Base-by-base conservation (phyloP, 2,888 invertebrate genomes). In the Xylocampa areola region DNA sequence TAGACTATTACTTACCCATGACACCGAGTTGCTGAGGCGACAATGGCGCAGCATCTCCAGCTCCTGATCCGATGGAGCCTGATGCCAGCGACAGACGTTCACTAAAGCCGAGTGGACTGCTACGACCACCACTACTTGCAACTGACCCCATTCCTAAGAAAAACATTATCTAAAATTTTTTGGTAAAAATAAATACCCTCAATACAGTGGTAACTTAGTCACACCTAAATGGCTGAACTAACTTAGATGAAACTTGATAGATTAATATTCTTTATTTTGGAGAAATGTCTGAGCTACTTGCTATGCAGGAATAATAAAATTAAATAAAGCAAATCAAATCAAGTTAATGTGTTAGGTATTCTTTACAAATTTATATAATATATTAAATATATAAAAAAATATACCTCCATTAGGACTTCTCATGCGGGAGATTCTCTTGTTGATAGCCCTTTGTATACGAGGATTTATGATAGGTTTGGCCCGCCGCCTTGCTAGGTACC, bases 11-110 rank as follows among this genome's bases (percentile, higher is more conserved):
- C 96, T 96, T 89, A 97, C 97, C 98, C 96, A 98, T 96, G 21
- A 97, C 97, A 57, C 98, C 98, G 23, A 98, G 94, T 78, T 98
- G 98, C 82, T 98, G 97, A 0, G 98, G 97, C 2, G 97, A 97
- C 27, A 98, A 94, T 61, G 95, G 96, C 1, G 95, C 94, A 27
- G 96, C 95, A 67, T 95, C 95, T 35, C 94, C 95, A 8, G 94
- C 93, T 4, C 90, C 93, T 1, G 94, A 94, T 0, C 95, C 95
- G 49, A 96, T 90, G 30, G 96, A 96, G 0, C 96, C 96, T 0
- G 96, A 96, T 0, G 96, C 96, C 61, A 96, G 77, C 0, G 96
- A 96, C 33, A 95, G 85, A 7, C 96, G 94, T 81, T 97, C 97
- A 68, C 96, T 96, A 48, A 95, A 94, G 16, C 92, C 94, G 13